phyloP scores from a whole-genome alignment of 2,113 vertebrate species.

The Cololabis saira region DNA sequence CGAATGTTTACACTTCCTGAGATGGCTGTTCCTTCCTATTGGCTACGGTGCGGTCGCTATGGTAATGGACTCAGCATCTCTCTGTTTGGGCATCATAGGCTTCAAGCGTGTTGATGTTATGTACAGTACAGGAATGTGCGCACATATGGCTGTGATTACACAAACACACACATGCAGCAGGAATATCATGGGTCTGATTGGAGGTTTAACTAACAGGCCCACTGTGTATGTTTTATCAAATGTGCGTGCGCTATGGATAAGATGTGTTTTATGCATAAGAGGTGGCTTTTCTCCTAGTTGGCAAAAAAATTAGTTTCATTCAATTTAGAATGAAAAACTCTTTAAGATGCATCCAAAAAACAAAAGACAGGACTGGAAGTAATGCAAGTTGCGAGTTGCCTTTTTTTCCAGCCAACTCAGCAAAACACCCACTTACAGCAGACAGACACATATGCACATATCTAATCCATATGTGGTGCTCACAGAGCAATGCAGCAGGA shows the following conservation, averaged over 20 bases:
- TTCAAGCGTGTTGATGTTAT: conserved; percentile 69
- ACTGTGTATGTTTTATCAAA: conserved; percentile 23
- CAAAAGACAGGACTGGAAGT: neutral
- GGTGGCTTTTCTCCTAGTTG: neutral
- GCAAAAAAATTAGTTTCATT: neutral
- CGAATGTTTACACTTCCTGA: conserved; percentile 67
- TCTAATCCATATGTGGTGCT: conserved; percentile 21
- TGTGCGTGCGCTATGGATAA: neutral
- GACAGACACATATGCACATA: conserved; percentile 17
- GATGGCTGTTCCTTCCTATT: conserved; percentile 45
- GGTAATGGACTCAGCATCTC: conserved; percentile 51
- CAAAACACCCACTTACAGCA: conserved; percentile 3
- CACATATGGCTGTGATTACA: conserved; percentile 76
- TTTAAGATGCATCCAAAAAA: conserved; percentile 10
- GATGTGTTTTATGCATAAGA: neutral
- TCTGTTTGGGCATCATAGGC: conserved; percentile 67
- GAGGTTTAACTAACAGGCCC: conserved; percentile 30
- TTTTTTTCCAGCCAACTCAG: conserved; percentile 9
- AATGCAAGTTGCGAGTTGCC: conserved; percentile 8
- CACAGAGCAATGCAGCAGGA: conserved; percentile 18
- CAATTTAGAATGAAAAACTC: conserved; percentile 1
- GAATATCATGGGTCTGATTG: conserved; percentile 56
- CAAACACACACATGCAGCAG: conserved; percentile 50
- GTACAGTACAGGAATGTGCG: conserved; percentile 70
- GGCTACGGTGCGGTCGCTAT: conserved; percentile 61